Evolutionary conservation across 2,888 invertebrate genomes (phyloP).

Genomic region (Nephrotoma flavescens): DNA sequence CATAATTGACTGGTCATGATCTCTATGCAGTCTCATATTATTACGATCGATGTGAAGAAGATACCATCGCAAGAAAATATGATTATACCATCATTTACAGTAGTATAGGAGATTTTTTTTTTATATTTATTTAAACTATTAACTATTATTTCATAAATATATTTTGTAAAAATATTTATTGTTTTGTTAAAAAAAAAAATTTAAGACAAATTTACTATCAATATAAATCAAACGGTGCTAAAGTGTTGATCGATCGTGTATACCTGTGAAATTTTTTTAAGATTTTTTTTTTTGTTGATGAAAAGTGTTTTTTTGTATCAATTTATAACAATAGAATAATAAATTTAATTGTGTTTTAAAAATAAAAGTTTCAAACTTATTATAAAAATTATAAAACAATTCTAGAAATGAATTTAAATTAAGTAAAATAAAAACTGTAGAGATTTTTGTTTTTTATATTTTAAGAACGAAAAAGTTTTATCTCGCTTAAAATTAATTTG

Average conservation of each 20-base stretch:
- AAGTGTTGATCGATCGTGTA: neutral
- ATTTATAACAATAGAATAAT: neutral
- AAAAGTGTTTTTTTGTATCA: neutral
- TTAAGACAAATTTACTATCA: neutral
- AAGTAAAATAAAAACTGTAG: neutral
- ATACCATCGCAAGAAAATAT: neutral
- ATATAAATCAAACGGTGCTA: neutral
- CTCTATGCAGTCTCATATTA: neutral
- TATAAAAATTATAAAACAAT: neutral
- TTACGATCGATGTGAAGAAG: neutral
- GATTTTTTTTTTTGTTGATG: neutral
- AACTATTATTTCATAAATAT: neutral
- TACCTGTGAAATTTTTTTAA: neutral
- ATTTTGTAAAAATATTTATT: neutral
- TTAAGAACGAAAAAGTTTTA: neutral
- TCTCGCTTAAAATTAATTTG: neutral
- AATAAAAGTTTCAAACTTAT: neutral
- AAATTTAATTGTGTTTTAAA: neutral
- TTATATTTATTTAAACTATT: neutral
- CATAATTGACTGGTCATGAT: neutral
- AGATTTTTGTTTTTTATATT: neutral
- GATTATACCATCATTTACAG: neutral
- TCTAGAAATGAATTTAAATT: neutral
- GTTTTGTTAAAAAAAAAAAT: neutral
- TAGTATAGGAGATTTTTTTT: neutral